Percentiles rank a stretch among this genome's conserved stretches.
phyloP scores from a whole-genome alignment of 2,888 invertebrate species.

The Eucriotettix oculatus region DNA sequence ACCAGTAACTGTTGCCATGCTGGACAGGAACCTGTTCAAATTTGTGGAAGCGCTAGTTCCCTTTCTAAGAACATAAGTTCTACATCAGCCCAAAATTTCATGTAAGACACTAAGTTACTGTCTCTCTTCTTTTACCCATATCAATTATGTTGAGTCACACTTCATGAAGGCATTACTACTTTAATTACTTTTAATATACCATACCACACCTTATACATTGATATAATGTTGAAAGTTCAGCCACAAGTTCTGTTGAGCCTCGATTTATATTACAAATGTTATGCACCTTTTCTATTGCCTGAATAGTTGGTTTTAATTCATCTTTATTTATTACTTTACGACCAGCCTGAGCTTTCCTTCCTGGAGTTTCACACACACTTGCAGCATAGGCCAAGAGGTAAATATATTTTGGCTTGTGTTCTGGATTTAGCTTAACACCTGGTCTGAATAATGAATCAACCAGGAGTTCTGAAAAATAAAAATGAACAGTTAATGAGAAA shows the following conservation, averaged over 20 bases:
- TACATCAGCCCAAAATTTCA: too few relatives aligned
- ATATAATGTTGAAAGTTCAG: conserved; percentile 79
- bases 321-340: conserved; percentile 58
- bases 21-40: too few relatives aligned
- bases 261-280: conserved; percentile 79
- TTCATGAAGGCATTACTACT: too few relatives aligned
- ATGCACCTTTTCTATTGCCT: conserved; percentile 81
- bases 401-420: conserved; percentile 94
- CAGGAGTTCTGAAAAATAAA: conserved; percentile 51
- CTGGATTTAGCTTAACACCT: conserved; percentile 86
- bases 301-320: conserved; percentile 77
- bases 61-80: too few relatives aligned
- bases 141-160: too few relatives aligned
- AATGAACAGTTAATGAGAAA: conserved; percentile 8
- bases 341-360: conserved; percentile 36
- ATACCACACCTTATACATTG: conserved; percentile 61
- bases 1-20: too few relatives aligned
- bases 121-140: too few relatives aligned
- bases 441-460: conserved; percentile 89
- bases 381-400: conserved; percentile 87
- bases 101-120: too few relatives aligned
- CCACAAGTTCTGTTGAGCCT: conserved; percentile 83
- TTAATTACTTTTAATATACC: background rate
- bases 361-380: conserved; percentile 72
- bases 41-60: too few relatives aligned